Percentiles rank a stretch among this genome's conserved stretches.
These are phyloP conservation scores for Heterocephalus glaber DNA, from an alignment of 2,113 vertebrate species.

Conservation along the genomic window DNA sequence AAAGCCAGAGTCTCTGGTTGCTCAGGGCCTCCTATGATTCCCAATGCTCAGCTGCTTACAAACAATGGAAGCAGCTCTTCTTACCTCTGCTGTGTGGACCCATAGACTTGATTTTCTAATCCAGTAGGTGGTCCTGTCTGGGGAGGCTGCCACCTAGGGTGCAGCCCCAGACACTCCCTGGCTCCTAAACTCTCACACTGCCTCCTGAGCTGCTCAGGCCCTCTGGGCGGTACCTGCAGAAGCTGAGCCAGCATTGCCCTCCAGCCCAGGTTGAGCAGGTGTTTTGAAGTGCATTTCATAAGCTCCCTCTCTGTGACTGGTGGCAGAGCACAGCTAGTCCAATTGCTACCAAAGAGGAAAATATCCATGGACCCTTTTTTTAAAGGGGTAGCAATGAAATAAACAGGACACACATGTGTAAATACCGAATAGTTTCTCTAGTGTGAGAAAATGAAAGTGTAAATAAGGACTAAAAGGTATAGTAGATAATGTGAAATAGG, in stretches of 20 bases:
- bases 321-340: neutral
- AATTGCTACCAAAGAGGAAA: neutral
- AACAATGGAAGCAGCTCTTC: neutral
- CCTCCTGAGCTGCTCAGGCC: neutral
- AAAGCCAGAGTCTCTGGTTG: neutral
- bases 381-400: neutral
- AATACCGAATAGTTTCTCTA: no score
- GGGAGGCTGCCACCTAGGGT: neutral
- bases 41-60: neutral
- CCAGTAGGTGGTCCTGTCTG: neutral
- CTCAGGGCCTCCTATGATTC: neutral
- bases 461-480: no score
- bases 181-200: neutral
- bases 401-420: no score
- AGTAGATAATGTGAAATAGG: no score
- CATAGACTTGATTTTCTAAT: neutral
- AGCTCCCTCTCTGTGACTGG: neutral
- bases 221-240: neutral
- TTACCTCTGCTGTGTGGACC: neutral
- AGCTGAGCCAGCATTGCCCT: neutral
- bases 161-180: neutral
- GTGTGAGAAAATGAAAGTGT: no score
- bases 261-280: neutral
- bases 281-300: conserved; percentile 14
- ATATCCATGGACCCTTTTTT: neutral